Conservation (phyloP, 2,888 invertebrate genomes). For the Limnephilus marmoratus region DNA sequence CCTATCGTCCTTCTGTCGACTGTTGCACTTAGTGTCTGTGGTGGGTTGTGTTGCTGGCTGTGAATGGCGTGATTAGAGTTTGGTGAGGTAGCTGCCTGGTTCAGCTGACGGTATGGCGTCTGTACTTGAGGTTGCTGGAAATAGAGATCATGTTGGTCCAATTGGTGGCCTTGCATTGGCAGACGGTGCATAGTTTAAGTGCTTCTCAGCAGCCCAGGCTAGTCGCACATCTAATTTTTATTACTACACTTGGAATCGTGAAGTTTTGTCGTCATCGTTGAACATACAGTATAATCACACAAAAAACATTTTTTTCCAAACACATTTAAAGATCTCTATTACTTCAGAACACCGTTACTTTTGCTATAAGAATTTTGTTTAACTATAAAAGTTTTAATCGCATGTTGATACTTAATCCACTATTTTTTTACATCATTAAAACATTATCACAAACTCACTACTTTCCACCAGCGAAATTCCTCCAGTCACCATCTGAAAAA, state of each 20-base stretch:
- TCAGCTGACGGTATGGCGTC: conserved; percentile 59
- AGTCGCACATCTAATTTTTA: conserved; percentile 20
- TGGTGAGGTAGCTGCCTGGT: conserved; percentile 55
- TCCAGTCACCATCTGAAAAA: conserved; percentile 30
- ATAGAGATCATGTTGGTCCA: conserved; percentile 62
- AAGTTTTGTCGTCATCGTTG: background rate
- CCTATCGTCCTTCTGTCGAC: conserved; percentile 64
- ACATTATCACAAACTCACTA: background rate
- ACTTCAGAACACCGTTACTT: background rate
- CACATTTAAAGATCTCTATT: background rate
- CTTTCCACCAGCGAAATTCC: background rate
- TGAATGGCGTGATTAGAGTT: conserved; percentile 43
- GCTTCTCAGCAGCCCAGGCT: conserved; percentile 27
- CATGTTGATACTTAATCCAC: background rate
- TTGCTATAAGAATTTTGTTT: background rate
- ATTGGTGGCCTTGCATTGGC: conserved; percentile 60
- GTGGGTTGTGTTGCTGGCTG: conserved; percentile 45
- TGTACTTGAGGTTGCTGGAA: conserved; percentile 57
- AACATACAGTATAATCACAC: background rate
- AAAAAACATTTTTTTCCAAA: background rate
- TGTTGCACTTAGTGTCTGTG: conserved; percentile 63
- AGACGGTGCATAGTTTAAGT: conserved; percentile 64
- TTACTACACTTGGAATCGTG: background rate
- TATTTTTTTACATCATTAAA: background rate
- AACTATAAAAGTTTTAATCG: too few species aligned